A percentile compares a stretch with the other conserved stretches of the same genome.
Conservation (phyloP, 2,888 invertebrate species). For the Oxystoma pomonae region DNA sequence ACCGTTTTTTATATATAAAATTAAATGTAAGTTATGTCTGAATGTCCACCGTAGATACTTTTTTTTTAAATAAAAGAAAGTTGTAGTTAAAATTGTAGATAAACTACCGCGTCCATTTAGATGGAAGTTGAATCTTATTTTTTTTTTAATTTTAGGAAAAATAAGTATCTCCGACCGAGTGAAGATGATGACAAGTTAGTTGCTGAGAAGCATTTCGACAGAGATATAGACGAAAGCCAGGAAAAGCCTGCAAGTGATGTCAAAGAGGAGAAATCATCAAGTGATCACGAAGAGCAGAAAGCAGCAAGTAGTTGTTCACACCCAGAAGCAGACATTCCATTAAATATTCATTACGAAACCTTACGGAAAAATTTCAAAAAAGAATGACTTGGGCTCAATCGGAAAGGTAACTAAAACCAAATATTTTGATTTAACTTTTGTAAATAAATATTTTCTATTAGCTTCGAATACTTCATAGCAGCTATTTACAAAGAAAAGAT, state of each 20-base stretch:
- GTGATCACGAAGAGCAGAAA: not conserved
- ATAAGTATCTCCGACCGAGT: slow-evolving; percentile 4
- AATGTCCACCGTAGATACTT: not conserved
- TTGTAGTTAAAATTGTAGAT: not conserved
- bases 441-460: not conserved
- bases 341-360: not conserved
- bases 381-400: not conserved
- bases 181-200: slow-evolving; percentile 4
- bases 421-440: not conserved
- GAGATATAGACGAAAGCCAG: not conserved
- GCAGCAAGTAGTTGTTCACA: not conserved
- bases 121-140: slow-evolving; percentile 8
- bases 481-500: slow-evolving; percentile 2
- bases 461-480: not conserved
- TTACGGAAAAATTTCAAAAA: not conserved
- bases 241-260: slow-evolving; percentile 1
- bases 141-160: slow-evolving; percentile 7
- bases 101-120: slow-evolving; percentile 7
- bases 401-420: not conserved
- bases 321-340: not conserved
- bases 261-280: not conserved
- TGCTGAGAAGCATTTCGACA: not conserved
- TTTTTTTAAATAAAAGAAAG: not conserved
- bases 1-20: not conserved
- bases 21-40: not conserved